These are phyloP conservation scores for Leptopilina boulardi DNA, from an alignment of 1,140 invertebrate species.

Conservation along the genomic window DNA sequence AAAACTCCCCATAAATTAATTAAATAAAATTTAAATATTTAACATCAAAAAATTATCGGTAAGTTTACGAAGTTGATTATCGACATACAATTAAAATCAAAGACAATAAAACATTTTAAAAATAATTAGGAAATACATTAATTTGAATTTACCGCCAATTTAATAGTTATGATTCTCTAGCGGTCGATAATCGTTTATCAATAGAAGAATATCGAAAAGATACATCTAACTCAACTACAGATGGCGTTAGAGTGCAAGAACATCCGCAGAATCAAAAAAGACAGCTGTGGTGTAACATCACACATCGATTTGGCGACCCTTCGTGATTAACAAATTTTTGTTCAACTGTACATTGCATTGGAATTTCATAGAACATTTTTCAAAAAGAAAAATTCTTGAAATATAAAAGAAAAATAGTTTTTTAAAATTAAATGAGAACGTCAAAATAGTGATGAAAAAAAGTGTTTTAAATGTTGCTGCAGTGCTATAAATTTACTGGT, in stretches of 20 bases:
- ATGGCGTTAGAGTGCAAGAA: slow-evolving; percentile 52
- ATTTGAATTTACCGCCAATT: neutral
- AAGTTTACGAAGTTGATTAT: no score
- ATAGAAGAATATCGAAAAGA: neutral
- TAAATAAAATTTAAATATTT: no score
- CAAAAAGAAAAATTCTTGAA: neutral
- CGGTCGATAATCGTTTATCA: neutral
- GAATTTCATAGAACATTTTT: slow-evolving; percentile 25
- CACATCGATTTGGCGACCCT: slow-evolving; percentile 69
- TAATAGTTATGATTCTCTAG: neutral
- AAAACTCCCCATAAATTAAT: no score
- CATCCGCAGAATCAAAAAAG: slow-evolving; percentile 72
- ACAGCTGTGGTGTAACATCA: slow-evolving; percentile 69
- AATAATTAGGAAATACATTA: no score
- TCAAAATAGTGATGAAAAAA: slow-evolving; percentile 43
- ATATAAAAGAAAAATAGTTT: slow-evolving; percentile 15
- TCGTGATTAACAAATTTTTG: slow-evolving; percentile 56
- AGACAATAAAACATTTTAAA: no score
- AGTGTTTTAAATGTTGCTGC: slow-evolving; percentile 6
- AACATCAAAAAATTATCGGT: no score
- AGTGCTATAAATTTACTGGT: slow-evolving; percentile 26
- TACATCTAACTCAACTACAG: slow-evolving; percentile 15
- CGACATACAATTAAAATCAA: no score
- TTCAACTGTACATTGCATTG: slow-evolving; percentile 43
- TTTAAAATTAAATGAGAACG: slow-evolving; percentile 35